Base-by-base conservation (phyloP, 1,140 invertebrate species). In the Aphelenchoides fujianensis region DNA sequence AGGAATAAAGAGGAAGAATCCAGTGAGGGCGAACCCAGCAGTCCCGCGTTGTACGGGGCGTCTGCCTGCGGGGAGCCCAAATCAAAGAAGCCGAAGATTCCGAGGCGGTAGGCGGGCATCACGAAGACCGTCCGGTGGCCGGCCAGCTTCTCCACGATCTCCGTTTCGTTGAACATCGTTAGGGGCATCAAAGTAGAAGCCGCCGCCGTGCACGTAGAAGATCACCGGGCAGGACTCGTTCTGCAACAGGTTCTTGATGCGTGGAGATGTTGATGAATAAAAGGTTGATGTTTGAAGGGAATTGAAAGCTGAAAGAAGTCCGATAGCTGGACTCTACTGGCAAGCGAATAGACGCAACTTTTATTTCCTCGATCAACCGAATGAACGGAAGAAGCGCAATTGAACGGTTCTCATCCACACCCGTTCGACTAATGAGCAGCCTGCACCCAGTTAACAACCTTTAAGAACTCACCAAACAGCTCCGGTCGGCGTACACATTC, bases 201-300 rank as follows among this genome's bases (percentile, higher is more conserved):
- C 36, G 3, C 70, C 70, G n/a, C 70, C 70, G 35, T 71, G 70
- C 16, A 70, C 32, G 30, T 71, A 71, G 34, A 69, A 70, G 16
- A 71, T 23, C 16, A 71, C 64, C 7, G 70, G 70, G 35, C 70
- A 71, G 3, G 37, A 32, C 59, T 27, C 12, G 23, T 52, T 41
- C n/a, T 61, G 32, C 37, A 53, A 53, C 19, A 27, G 19, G 27
- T 53, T 27, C 19, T 1, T 27, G 1, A 2, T 53, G 19, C 19
- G 52, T 27, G 2, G 27, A 53, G 1, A 53, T 27, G 27, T 53
- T 53, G 1, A 53, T 19, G 52, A 23, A 53, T 1, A 53, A 2
- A 27, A n/a, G n/a, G n/a, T n/a, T n/a, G n/a, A n/a, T n/a, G n/a
- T n/a, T n/a, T n/a, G n/a, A n/a, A n/a, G n/a, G n/a, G n/a, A n/a